Evolutionary conservation across 2,888 invertebrate genomes (phyloP), one percentile per base, ranked within the genome.

Genomic region (Dryomyza anilis): DNA sequence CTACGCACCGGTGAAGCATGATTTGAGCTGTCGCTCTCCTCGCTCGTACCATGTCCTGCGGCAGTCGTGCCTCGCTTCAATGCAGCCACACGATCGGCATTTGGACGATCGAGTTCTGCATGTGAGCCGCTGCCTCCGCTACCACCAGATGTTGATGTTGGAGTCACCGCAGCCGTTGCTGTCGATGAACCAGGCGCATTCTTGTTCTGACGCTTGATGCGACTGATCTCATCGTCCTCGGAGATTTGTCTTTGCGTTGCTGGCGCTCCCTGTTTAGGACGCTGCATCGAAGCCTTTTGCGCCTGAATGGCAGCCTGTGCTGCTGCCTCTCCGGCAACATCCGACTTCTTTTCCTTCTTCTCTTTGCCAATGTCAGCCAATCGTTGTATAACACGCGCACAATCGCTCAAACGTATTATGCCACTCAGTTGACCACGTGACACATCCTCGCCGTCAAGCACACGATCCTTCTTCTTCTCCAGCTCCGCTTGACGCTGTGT

Each of bases 191-290:
- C 70, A n/a, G 89, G 87, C 23, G 89, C 89, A 69, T 86, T 89
- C 82, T 94, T 94, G 77, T 93, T 95, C 83, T 93, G 92, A 78
- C 92, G 91, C 84, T 95, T 95, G 70, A 93, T 91, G 76, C 91
- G 89, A 10, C 92, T 86, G 69, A 95, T 94, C 82, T 96, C 96
- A 77, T 95, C 94, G 76, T 94, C 95, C 84, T 95, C 95, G 79
- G 93, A 93, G 70, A 91, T 87, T 83, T 94, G 94, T 67, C 93
- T 86, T 56, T 89, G 88, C 10, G 92, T 86, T n/a, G 89, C 87
- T 48, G 85, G 83, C 7, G 84, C 85, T 68, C 75, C 76, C 57
- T 83, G 82, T 77, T 81, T 78, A 74, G 85, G 78, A 76, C 85
- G 83, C 25, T 84, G 84, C 69, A 85, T 85, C 63, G 86, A 84